Conservation (phyloP, 2,888 invertebrate genomes). For the Drosophila mulleri region DNA sequence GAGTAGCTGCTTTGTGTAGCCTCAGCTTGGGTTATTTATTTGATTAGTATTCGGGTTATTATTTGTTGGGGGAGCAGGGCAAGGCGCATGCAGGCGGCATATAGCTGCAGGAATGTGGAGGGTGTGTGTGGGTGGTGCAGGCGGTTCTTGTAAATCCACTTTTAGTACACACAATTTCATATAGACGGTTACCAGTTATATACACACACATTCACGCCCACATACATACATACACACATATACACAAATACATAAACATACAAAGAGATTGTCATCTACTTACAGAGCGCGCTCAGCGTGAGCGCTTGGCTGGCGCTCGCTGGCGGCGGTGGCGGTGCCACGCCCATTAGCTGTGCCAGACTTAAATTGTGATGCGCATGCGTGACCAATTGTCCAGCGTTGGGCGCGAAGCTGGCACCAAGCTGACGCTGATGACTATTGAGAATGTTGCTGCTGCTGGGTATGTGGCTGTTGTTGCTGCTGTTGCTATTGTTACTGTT, state of each 20-base stretch:
- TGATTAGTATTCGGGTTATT: constrained; percentile 14
- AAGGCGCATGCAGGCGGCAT: constrained; percentile 56
- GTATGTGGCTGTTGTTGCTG: constrained; percentile 34
- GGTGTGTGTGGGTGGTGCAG: constrained; percentile 22
- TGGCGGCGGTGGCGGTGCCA: constrained; percentile 67
- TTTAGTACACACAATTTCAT: constrained; percentile 12
- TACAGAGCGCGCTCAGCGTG: constrained; percentile 85
- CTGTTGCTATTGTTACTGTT: constrained; percentile 53
- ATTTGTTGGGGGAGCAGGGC: constrained; percentile 5
- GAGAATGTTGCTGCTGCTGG: constrained; percentile 45
- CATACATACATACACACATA: constrained; percentile 5
- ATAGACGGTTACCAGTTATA: constrained; percentile 40
- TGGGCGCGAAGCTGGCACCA: constrained; percentile 33
- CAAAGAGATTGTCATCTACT: constrained; percentile 69
- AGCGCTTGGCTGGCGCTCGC: constrained; percentile 72
- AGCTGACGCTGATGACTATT: constrained; percentile 51
- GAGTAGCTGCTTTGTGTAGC: constrained; percentile 33
- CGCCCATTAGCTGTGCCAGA: constrained; percentile 76
- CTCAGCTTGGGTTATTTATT: constrained; percentile 13
- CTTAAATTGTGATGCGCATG: constrained; percentile 60
- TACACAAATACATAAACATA: constrained; percentile 2
- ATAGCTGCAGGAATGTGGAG: background rate
- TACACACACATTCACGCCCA: constrained; percentile 25
- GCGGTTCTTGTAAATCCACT: constrained; percentile 4
- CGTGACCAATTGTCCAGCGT: constrained; percentile 47